Evolutionary conservation across 2,888 invertebrate species (phyloP), one percentile per base, ranked within the genome.

Genomic region (Stenoptilia bipunctidactyla): DNA sequence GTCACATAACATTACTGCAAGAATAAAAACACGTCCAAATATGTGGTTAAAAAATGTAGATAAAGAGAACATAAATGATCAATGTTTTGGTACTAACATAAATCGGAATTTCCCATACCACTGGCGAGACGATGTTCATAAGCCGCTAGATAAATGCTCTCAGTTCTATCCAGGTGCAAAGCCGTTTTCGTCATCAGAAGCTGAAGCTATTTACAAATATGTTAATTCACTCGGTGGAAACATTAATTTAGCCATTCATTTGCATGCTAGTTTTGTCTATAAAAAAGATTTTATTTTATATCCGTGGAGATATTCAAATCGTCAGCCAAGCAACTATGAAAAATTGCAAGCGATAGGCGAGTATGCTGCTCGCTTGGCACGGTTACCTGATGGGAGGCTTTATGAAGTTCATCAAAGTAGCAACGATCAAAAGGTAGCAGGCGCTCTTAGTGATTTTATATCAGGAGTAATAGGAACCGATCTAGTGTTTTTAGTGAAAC

Each of bases 381-480:
- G 75, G 1, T 45, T 77, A 38, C 66, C 73, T 0, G 72, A 77
- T 39, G 79, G 77, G 14, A 61, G 83, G 25, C 52, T 83, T 2
- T 83, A 74, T 44, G 73, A 76, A 69, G 82, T 83, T 1, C 82
- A 82, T 36, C 82, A 83, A 53, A 66, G 77, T 49, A 82, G 82
- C 48, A 65, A 45, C 35, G 75, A 77, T 41, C 66, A 52, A 13
- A 61, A 64, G 1, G 74, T 77, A 3, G 82, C 83, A 0, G 82
- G 82, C 10, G 64, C 77, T 1, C 43, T 82, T 13, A 66, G 62
- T 34, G 82, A 83, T 55, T 83, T 79, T 46, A 44, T 76, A 13
- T 52, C 66, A 2, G 82, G 82, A 4, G 82, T 83, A 4, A 69
- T 74, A 14, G 82, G 82, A 15, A 64, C 70, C 0, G 77, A 80